Conservation (phyloP, 2,797 vertebrate genomes). For the Chaenodraco wilsoni region DNA sequence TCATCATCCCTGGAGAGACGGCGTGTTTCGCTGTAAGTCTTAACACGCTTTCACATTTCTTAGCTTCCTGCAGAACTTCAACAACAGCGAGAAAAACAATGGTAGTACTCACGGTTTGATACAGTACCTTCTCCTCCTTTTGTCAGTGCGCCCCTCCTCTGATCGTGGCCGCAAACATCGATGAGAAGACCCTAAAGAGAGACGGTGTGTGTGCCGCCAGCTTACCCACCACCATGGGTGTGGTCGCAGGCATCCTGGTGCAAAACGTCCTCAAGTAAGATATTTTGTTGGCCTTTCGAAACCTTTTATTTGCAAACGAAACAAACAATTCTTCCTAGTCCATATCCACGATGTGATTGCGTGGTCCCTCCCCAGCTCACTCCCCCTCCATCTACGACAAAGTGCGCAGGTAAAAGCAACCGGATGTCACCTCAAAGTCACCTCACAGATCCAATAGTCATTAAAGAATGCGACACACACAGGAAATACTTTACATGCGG, state of each 20-base stretch:
- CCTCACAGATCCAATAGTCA: too few relatives aligned
- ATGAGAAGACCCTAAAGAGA: conserved; percentile 95
- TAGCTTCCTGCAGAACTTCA: not conserved
- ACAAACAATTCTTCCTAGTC: too few relatives aligned
- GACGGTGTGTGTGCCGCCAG: conserved; percentile 99
- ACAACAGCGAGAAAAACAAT: conserved; percentile 13
- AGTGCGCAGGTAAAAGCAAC: too few relatives aligned
- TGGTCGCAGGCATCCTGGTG: conserved; percentile 95
- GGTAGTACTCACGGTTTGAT: not conserved
- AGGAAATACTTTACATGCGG: too few relatives aligned
- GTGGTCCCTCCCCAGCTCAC: too few relatives aligned
- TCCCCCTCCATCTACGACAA: too few relatives aligned
- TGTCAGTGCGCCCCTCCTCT: conserved; percentile 95
- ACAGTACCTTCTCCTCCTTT: conserved; percentile 6
- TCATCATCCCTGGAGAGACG: conserved; percentile 93
- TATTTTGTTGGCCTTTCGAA: not conserved
- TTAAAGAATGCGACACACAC: too few relatives aligned
- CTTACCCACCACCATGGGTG: conserved; percentile 97
- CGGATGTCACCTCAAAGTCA: too few relatives aligned
- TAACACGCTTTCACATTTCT: not conserved
- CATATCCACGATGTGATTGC: too few relatives aligned
- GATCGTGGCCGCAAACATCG: conserved; percentile 96
- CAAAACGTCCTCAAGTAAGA: conserved; percentile 98
- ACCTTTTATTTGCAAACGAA: not conserved
- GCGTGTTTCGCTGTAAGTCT: conserved; percentile 94